These are phyloP conservation scores for Phrynocephalus versicolor DNA, from an alignment of 2,113 vertebrate genomes.

Conservation along the genomic window DNA sequence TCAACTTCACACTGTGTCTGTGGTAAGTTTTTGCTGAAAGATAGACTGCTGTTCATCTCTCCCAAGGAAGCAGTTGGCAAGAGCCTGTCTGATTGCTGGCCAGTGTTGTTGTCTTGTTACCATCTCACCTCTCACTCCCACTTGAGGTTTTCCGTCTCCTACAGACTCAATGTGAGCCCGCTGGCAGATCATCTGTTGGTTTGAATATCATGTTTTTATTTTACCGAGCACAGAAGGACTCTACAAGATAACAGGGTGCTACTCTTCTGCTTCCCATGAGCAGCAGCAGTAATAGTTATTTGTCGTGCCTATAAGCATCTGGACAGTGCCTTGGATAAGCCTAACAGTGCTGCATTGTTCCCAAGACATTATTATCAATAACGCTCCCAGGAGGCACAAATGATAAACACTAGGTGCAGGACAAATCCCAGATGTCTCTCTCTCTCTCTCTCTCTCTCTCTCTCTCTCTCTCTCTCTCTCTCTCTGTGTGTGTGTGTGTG, in stretches of 20 bases:
- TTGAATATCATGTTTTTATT: not conserved
- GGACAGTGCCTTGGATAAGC: not conserved
- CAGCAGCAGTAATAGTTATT: not conserved
- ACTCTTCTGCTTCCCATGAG: not conserved
- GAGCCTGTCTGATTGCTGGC: not conserved
- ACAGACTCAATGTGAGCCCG: not conserved
- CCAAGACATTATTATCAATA: not conserved
- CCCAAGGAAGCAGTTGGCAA: slow-evolving; percentile 9
- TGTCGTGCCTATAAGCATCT: not conserved
- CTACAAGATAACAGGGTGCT: not conserved
- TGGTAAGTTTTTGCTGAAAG: not conserved
- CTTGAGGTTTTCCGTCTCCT: not conserved
- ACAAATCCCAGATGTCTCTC: not conserved
- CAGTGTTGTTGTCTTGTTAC: not conserved
- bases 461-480: too few species aligned
- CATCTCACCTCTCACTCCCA: not conserved
- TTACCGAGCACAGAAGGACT: not conserved
- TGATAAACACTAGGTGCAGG: not conserved
- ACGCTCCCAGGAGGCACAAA: not conserved
- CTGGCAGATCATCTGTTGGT: slow-evolving; percentile 7
- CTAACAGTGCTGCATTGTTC: not conserved
- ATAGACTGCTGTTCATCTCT: not conserved
- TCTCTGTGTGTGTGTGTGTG: too few species aligned
- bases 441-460: too few species aligned
- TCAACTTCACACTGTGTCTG: not conserved